Evolutionary conservation across 1,140 invertebrate species (phyloP).

Genomic region (Charaxes varanes): DNA sequence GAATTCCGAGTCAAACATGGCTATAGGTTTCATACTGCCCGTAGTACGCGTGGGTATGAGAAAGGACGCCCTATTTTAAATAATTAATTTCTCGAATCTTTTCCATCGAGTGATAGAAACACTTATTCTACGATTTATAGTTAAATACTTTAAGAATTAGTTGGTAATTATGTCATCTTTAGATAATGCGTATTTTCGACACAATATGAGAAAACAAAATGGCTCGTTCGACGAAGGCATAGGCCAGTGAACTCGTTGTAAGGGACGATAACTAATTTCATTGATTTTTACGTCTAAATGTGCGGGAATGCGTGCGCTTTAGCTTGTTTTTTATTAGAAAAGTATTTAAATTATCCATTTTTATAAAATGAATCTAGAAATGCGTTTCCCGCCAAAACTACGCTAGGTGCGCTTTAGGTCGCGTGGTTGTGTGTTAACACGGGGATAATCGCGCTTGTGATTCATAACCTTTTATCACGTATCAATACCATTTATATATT

Average conservation of each 20-base stretch:
- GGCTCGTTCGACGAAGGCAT: constrained; percentile 68
- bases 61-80: constrained; percentile 67
- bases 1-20: constrained; percentile 74
- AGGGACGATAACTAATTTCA: constrained; percentile 64
- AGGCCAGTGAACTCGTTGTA: constrained; percentile 71
- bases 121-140: constrained; percentile 68
- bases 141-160: constrained; percentile 52
- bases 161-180: constrained; percentile 56
- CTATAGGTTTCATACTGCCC: constrained; percentile 67
- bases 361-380: constrained; percentile 24
- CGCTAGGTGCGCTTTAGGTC: constrained; percentile 31
- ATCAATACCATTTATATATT: constrained; percentile 27
- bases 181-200: constrained; percentile 69
- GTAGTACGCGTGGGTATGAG: constrained; percentile 69
- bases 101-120: constrained; percentile 57
- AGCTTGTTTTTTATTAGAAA: constrained; percentile 15
- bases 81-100: constrained; percentile 72
- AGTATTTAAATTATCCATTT: constrained; percentile 13
- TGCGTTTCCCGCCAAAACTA: constrained; percentile 69
- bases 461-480: constrained; percentile 40
- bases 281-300: constrained; percentile 29
- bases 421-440: constrained; percentile 35
- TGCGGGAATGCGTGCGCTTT: constrained; percentile 22
- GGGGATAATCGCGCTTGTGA: constrained; percentile 28
- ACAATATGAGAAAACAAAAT: constrained; percentile 72